Conservation (phyloP, 2,113 vertebrate genomes). For the Tachuris rubrigastra region DNA sequence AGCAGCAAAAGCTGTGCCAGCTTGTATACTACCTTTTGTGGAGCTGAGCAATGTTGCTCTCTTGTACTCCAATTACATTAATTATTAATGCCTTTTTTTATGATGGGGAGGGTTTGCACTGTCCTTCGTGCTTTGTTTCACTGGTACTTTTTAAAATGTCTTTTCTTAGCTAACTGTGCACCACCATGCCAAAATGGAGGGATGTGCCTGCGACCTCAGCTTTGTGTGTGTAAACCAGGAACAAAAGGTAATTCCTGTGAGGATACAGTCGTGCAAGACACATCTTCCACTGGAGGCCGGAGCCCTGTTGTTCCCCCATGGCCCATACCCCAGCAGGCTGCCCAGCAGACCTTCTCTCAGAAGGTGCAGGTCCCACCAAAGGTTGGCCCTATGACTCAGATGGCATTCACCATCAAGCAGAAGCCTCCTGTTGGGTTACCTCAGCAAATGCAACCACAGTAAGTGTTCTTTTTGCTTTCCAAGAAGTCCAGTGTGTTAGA, state of each 20-base stretch:
- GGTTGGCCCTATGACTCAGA: slow-evolving; percentile 78
- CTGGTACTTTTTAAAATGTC: slow-evolving; percentile 3
- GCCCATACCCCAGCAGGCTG: slow-evolving; percentile 75
- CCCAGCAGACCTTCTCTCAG: slow-evolving; percentile 77
- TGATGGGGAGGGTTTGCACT: not conserved
- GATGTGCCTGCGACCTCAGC: slow-evolving; percentile 93
- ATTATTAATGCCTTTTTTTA: not conserved
- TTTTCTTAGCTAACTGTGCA: slow-evolving; percentile 86
- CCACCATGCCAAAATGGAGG: slow-evolving; percentile 96
- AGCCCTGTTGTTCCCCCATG: slow-evolving; percentile 62
- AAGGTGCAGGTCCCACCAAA: slow-evolving; percentile 84
- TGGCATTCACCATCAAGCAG: slow-evolving; percentile 90
- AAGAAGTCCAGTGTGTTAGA: not conserved
- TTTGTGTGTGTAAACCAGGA: slow-evolving; percentile 93
- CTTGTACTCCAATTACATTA: not conserved
- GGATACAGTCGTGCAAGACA: slow-evolving; percentile 74
- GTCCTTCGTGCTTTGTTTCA: slow-evolving; percentile 11
- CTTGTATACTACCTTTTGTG: not conserved
- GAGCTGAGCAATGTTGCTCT: not conserved
- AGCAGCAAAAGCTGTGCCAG: not conserved
- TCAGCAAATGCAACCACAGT: slow-evolving; percentile 88
- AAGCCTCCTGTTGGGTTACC: slow-evolving; percentile 78
- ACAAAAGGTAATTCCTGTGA: slow-evolving; percentile 91
- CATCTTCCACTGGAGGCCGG: slow-evolving; percentile 72
- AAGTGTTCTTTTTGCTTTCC: slow-evolving; percentile 73